Base-by-base conservation (phyloP, 2,888 invertebrate genomes). In the Lepidocyrtinus sp. region DNA sequence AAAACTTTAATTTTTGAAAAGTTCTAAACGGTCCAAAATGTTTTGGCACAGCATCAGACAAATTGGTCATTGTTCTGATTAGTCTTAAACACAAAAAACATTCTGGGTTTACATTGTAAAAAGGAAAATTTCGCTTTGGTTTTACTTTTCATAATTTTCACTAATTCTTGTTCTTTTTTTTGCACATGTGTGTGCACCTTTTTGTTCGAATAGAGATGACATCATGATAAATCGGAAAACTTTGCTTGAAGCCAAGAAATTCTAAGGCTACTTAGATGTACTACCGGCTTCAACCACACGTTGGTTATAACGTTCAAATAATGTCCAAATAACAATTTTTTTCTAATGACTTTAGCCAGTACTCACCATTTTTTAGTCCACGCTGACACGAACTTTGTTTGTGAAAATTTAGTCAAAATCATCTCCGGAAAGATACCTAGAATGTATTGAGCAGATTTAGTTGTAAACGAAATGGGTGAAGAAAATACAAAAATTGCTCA, bases 21-120 rank as follows among this genome's bases (percentile, higher is more conserved):
- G n/a, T n/a, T 36, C 5, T 7, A 36, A 36, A 36, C 36, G 12
- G 12, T 36, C 5, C 12, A 36, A 36, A 36, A 36, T 36, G 36
- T 36, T 12, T 36, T 36, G 36, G 36, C 36, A 7, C 12, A 36
- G 36, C 36, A 12, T 36, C 26, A 45, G 24, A 73, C 50, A 55
- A 73, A 73, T 73, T 73, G 65, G 73, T 65, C 55, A 64, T 73
- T 73, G 73, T 73, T 73, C 73, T 73, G 36, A 36, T 36, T 36
- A 36, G 36, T 7, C 5, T 12, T 36, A 7, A 36, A 36, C 36
- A 36, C 12, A 36, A 36, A 36, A 36, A 7, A n/a, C n/a, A n/a
- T n/a, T n/a, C n/a, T n/a, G n/a, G n/a, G n/a, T n/a, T 25, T 7
- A n/a, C 19, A 22, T 5, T 69, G 26, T 24, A n/a, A 59, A 19